Conservation (phyloP, 1,140 invertebrate genomes). For the Sycophila sp. region DNA sequence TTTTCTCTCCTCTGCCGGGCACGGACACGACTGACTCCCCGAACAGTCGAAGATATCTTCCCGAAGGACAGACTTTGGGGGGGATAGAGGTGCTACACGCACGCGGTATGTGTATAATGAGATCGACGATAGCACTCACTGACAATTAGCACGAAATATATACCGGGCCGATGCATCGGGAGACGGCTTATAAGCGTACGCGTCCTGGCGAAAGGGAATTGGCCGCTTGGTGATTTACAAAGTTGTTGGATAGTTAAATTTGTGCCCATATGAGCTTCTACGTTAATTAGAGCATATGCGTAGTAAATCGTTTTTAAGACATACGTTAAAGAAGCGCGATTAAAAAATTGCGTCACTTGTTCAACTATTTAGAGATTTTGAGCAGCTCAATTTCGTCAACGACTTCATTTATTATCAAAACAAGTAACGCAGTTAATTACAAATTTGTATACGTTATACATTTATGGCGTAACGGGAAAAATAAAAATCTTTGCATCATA, state of each 20-base stretch:
- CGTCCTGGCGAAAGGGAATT: background rate
- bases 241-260: slow-evolving; percentile 13
- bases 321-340: too few species aligned
- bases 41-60: background rate
- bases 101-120: slow-evolving; percentile 60
- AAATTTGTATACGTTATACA: too few species aligned
- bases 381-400: too few species aligned
- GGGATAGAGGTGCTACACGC: slow-evolving; percentile 47
- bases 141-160: slow-evolving; percentile 60
- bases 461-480: too few species aligned
- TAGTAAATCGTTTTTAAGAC: too few species aligned
- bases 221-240: slow-evolving; percentile 9
- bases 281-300: slow-evolving; percentile 1
- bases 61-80: background rate
- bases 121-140: slow-evolving; percentile 57
- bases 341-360: too few species aligned
- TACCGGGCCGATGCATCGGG: slow-evolving; percentile 15
- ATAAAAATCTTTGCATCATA: too few species aligned
- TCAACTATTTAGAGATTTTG: too few species aligned
- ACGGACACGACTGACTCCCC: slow-evolving; percentile 10
- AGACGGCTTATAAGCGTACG: background rate
- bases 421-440: too few species aligned
- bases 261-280: slow-evolving; percentile 10
- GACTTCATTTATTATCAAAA: too few species aligned
- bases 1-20: slow-evolving; percentile 1